These are phyloP conservation scores for Drosophila rufa DNA, from an alignment of 1,140 invertebrate species.

Conservation along the genomic window DNA sequence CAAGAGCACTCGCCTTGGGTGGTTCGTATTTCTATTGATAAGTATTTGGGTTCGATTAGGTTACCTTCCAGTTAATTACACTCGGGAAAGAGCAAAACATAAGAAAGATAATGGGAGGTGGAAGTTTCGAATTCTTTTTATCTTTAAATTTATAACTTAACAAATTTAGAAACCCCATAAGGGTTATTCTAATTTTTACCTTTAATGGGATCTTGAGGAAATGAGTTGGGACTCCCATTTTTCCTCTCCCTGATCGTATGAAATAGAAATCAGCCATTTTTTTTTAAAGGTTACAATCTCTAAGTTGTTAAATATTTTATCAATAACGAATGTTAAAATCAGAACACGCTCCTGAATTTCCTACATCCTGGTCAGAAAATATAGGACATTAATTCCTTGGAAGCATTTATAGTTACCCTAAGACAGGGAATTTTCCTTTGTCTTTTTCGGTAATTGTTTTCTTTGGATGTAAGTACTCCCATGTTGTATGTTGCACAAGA, in stretches of 20 bases:
- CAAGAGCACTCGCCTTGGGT: conserved; percentile 44
- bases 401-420: not conserved
- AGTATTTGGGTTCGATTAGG: conserved; percentile 34
- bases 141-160: too few relatives aligned
- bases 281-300: too few relatives aligned
- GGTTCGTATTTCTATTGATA: conserved; percentile 62
- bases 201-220: too few relatives aligned
- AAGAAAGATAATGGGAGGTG: too few relatives aligned
- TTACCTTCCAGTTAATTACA: conserved; percentile 65
- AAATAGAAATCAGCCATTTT: too few relatives aligned
- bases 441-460: conserved; percentile 13
- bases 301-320: not conserved
- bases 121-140: too few relatives aligned
- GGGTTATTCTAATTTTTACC: too few relatives aligned
- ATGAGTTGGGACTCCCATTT: too few relatives aligned
- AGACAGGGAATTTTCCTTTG: conserved; percentile 2
- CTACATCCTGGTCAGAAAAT: not conserved
- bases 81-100: conserved; percentile 20
- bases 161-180: too few relatives aligned
- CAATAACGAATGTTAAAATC: not conserved
- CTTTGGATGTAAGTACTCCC: conserved; percentile 9
- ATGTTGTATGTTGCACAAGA: conserved; percentile 51
- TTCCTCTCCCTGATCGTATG: too few relatives aligned
- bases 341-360: not conserved
- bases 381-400: not conserved